Percentiles rank a stretch among this genome's conserved stretches.
Conservation (phyloP, 1,140 invertebrate genomes). For the Achatina immaculata region DNA sequence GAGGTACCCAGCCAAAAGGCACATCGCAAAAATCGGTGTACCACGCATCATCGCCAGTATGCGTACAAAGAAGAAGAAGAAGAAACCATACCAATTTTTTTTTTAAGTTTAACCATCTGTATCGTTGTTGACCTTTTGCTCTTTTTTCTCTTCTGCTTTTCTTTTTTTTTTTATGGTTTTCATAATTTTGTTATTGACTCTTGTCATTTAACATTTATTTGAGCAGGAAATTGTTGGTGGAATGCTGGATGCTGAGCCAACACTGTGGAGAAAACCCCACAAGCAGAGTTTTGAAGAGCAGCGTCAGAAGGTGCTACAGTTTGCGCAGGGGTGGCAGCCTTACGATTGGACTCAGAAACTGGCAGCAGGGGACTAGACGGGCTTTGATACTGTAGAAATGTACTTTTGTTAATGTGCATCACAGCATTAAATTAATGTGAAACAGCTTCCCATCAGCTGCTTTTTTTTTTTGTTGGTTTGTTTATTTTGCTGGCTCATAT, state of each 20-base stretch:
- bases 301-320: slow-evolving; percentile 78
- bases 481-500: no score
- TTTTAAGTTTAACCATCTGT: neutral
- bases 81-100: no score
- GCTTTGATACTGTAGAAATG: no score
- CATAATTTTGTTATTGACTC: neutral
- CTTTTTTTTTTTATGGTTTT: neutral
- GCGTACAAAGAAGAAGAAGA: no score
- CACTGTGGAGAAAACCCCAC: slow-evolving; percentile 85
- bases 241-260: slow-evolving; percentile 89
- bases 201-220: neutral
- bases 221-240: slow-evolving; percentile 93
- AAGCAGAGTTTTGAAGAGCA: slow-evolving; percentile 81
- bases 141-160: neutral
- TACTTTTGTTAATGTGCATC: no score
- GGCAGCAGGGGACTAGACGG: neutral
- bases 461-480: no score
- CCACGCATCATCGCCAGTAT: no score
- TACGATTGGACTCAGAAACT: slow-evolving; percentile 74
- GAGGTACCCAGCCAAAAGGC: no score
- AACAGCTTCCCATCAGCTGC: no score
- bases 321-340: slow-evolving; percentile 78
- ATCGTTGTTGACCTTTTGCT: neutral
- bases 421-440: no score
- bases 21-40: no score